phyloP scores from a whole-genome alignment of 1,140 invertebrate species.

The Drosophila gunungcola region DNA sequence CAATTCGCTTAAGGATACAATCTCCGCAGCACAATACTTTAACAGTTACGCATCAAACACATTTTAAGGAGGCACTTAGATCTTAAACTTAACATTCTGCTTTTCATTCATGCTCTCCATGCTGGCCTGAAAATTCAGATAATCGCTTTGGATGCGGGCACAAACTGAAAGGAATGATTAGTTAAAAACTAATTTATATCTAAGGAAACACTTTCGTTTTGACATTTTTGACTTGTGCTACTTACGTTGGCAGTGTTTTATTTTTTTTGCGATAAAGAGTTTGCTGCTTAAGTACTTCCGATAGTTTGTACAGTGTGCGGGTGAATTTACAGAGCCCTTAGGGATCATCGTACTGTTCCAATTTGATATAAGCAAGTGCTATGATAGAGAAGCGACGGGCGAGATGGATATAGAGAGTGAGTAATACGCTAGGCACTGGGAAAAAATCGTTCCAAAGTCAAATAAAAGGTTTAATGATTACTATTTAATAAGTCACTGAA shows the following conservation, averaged over 20 bases:
- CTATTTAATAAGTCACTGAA: no score
- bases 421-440: conserved; percentile 30
- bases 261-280: conserved; percentile 16
- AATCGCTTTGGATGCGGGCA: conserved; percentile 72
- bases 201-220: neutral
- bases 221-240: conserved; percentile 36
- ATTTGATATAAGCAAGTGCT: conserved; percentile 85
- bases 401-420: conserved; percentile 34
- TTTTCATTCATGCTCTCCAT: conserved; percentile 72
- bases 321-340: conserved; percentile 63
- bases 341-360: conserved; percentile 83
- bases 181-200: conserved; percentile 8
- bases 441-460: neutral
- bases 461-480: neutral
- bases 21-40: conserved; percentile 17
- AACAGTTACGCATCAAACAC: conserved; percentile 31
- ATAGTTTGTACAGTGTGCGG: conserved; percentile 57
- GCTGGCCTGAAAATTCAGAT: conserved; percentile 66
- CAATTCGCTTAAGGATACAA: conserved; percentile 4
- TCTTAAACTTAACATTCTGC: conserved; percentile 80
- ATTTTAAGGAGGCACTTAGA: conserved; percentile 41
- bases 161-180: conserved; percentile 58
- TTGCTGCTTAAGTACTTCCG: conserved; percentile 37
- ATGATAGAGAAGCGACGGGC: conserved; percentile 62
- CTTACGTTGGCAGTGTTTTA: conserved; percentile 68